Conservation (phyloP, 30 jellyfish, hydroid and myxozoan genomes). For the Aurelia aurita complex sp. Pacific region DNA sequence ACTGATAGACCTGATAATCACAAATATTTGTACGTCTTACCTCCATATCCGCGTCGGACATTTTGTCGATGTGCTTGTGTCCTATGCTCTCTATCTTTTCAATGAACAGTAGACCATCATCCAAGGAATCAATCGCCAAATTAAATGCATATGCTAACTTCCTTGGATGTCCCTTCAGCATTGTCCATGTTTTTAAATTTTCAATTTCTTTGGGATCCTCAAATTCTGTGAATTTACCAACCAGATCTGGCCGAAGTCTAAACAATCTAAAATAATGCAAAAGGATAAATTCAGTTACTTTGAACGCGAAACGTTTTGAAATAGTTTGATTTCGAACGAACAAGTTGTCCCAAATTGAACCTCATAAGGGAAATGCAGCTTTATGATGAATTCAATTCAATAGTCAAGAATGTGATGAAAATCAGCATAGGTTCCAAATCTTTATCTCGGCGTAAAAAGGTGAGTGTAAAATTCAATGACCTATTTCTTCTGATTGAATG, state of each 20-base stretch:
- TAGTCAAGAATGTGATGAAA: too few relatives aligned
- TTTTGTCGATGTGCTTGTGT: slow-evolving; percentile 31
- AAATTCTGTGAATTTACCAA: slow-evolving; percentile 43
- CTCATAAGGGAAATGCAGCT: too few relatives aligned
- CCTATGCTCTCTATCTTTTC: slow-evolving; percentile 61
- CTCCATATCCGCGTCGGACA: slow-evolving; percentile 47
- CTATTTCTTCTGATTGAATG: too few relatives aligned
- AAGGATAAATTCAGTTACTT: too few relatives aligned
- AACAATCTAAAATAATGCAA: slow-evolving; percentile 15
- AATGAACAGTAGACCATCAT: slow-evolving; percentile 42
- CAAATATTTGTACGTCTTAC: slow-evolving; percentile 5
- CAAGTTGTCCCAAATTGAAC: too few relatives aligned
- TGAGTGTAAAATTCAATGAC: too few relatives aligned
- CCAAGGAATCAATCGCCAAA: slow-evolving; percentile 43
- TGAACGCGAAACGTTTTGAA: too few relatives aligned
- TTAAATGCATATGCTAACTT: slow-evolving; percentile 50
- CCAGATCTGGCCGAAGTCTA: slow-evolving; percentile 27
- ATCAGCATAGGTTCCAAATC: too few relatives aligned
- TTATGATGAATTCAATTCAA: too few relatives aligned
- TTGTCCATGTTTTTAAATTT: slow-evolving; percentile 8
- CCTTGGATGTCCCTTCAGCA: slow-evolving; percentile 41
- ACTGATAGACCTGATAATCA: too few relatives aligned
- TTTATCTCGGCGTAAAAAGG: too few relatives aligned
- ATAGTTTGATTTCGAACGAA: too few relatives aligned
- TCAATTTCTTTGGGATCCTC: slow-evolving; percentile 24